These are phyloP conservation scores for Drosophila kohkoa DNA, from an alignment of 1,140 invertebrate genomes.

Conservation along the genomic window DNA sequence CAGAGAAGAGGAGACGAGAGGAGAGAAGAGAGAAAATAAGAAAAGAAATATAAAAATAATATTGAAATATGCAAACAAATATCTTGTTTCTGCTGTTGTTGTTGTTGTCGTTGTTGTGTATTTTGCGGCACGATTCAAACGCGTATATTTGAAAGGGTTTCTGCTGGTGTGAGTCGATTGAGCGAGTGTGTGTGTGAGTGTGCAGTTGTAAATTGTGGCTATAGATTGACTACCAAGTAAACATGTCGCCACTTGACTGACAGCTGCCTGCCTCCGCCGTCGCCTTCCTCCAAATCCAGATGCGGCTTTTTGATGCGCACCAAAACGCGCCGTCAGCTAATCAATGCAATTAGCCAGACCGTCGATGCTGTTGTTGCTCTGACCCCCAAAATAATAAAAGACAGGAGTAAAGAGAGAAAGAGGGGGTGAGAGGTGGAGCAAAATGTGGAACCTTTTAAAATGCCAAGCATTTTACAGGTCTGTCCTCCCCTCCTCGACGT, in stretches of 20 bases:
- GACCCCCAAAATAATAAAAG: constrained; percentile 59
- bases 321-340: constrained; percentile 81
- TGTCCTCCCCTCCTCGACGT: constrained; percentile 9
- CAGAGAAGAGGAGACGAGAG: not conserved
- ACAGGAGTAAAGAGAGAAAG: not conserved
- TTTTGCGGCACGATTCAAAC: constrained; percentile 57
- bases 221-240: constrained; percentile 65
- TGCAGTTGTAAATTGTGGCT: constrained; percentile 34
- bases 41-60: constrained; percentile 55
- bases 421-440: not conserved
- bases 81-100: constrained; percentile 47
- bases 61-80: constrained; percentile 80
- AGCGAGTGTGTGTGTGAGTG: constrained; percentile 1
- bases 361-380: constrained; percentile 29
- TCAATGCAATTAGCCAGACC: constrained; percentile 80
- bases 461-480: constrained; percentile 74
- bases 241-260: constrained; percentile 81
- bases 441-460: constrained; percentile 82
- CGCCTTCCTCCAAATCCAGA: constrained; percentile 17
- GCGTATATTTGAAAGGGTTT: constrained; percentile 51
- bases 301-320: constrained; percentile 73
- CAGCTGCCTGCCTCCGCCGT: constrained; percentile 67
- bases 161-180: constrained; percentile 1
- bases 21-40: not conserved
- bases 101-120: constrained; percentile 45